These are phyloP conservation scores for Argyrosomus regius DNA, from an alignment of 2,797 vertebrate species.

Conservation along the genomic window DNA sequence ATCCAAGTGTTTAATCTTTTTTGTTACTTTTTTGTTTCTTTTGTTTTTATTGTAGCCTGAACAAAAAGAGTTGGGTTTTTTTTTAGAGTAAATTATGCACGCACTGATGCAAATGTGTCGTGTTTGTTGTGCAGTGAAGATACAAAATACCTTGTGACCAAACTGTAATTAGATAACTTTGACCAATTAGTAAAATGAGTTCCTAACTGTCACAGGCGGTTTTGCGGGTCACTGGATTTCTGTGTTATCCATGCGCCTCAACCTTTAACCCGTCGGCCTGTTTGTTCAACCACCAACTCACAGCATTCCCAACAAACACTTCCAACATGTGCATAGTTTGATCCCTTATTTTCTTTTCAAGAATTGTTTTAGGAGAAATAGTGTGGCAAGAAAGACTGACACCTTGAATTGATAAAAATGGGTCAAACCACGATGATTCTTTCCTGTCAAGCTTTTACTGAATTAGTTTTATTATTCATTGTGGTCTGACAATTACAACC, in stretches of 20 bases:
- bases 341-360: neutral
- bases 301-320: conserved; percentile 26
- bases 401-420: conserved; percentile 1
- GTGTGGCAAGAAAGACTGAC: neutral
- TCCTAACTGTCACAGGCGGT: conserved; percentile 77
- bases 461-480: neutral
- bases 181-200: conserved; percentile 85
- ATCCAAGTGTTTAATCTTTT: neutral
- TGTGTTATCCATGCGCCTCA: conserved; percentile 44
- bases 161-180: conserved; percentile 79
- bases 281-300: conserved; percentile 53
- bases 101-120: neutral
- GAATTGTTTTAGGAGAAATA: neutral
- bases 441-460: neutral
- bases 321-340: neutral
- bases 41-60: neutral
- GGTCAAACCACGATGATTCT: neutral
- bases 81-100: neutral
- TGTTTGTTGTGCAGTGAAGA: conserved; percentile 36
- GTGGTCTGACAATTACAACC: neutral
- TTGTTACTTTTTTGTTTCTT: neutral
- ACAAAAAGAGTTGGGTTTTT: neutral
- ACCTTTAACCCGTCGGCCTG: conserved; percentile 55
- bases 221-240: conserved; percentile 73
- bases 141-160: conserved; percentile 64